phyloP scores from a whole-genome alignment of 2,888 invertebrate species.

The Byasa hedistus region DNA sequence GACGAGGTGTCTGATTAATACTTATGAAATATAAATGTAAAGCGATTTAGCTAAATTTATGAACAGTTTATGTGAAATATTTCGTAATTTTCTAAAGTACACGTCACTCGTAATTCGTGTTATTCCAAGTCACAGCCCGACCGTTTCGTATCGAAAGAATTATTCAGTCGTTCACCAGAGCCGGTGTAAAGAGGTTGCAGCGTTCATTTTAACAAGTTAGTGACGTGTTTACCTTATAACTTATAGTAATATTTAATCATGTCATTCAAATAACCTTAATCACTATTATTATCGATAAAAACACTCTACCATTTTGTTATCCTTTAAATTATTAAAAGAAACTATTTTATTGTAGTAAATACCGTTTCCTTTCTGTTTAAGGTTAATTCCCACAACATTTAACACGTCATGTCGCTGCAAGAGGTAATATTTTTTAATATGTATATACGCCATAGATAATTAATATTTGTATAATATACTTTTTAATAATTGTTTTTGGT shows the following conservation, averaged over 20 bases:
- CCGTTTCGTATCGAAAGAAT: constrained; percentile 7
- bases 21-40: neutral
- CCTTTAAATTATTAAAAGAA: neutral
- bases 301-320: neutral
- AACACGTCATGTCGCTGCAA: constrained; percentile 29
- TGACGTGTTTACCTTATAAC: constrained; percentile 36
- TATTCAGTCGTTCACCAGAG: constrained; percentile 52
- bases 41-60: neutral
- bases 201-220: constrained; percentile 48
- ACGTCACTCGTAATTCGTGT: neutral
- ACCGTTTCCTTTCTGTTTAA: constrained; percentile 9
- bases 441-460: neutral
- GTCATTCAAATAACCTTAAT: constrained; percentile 14
- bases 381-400: constrained; percentile 9
- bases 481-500: neutral
- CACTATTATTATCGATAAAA: neutral
- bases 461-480: neutral
- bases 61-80: neutral
- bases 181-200: constrained; percentile 47
- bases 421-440: constrained; percentile 15
- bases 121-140: neutral
- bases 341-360: neutral
- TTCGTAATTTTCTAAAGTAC: neutral
- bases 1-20: neutral
- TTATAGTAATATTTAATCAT: constrained; percentile 12